Evolutionary conservation across 1,140 invertebrate genomes (phyloP).

Genomic region (Drosophila eugracilis): DNA sequence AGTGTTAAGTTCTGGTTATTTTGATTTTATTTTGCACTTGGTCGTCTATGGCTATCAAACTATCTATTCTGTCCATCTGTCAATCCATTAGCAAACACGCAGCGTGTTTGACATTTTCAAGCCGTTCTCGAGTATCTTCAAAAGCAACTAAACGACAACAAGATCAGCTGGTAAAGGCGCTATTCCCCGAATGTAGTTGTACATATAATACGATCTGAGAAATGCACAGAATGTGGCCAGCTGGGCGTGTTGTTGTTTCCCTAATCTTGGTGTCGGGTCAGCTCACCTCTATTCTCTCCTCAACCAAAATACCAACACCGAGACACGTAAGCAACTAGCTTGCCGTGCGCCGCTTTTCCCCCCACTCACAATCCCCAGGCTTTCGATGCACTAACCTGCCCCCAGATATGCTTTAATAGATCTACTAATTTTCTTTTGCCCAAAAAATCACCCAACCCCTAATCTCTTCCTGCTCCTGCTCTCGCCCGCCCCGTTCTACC

Average conservation of each 20-base stretch:
- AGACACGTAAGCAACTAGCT: conserved; percentile 65
- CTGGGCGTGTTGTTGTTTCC: conserved; percentile 39
- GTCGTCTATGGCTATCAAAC: conserved; percentile 25
- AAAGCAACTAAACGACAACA: conserved; percentile 58
- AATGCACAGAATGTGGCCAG: conserved; percentile 58
- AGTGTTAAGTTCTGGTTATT: conserved; percentile 25
- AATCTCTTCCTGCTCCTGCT: conserved; percentile 29
- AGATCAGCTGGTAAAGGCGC: conserved; percentile 22
- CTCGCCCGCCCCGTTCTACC: conserved; percentile 40
- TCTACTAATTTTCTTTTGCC: conserved; percentile 64
- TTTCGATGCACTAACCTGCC: conserved; percentile 50
- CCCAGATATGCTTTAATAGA: conserved; percentile 32
- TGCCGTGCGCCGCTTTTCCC: conserved; percentile 38
- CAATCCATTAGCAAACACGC: conserved; percentile 63
- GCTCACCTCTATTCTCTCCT: conserved; percentile 14
- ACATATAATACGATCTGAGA: conserved; percentile 23
- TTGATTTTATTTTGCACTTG: conserved; percentile 7
- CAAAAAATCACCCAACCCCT: conserved; percentile 63
- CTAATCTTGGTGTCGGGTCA: conserved; percentile 38
- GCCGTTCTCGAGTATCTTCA: conserved; percentile 72
- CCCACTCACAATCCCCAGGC: conserved; percentile 7
- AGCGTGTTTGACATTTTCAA: conserved; percentile 77
- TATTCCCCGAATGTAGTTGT: conserved; percentile 4
- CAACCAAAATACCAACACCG: conserved; percentile 16
- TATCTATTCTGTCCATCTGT: conserved; percentile 43